Conservation (phyloP, 2,888 invertebrate genomes). For the Caenorhabditis drosophilae region DNA sequence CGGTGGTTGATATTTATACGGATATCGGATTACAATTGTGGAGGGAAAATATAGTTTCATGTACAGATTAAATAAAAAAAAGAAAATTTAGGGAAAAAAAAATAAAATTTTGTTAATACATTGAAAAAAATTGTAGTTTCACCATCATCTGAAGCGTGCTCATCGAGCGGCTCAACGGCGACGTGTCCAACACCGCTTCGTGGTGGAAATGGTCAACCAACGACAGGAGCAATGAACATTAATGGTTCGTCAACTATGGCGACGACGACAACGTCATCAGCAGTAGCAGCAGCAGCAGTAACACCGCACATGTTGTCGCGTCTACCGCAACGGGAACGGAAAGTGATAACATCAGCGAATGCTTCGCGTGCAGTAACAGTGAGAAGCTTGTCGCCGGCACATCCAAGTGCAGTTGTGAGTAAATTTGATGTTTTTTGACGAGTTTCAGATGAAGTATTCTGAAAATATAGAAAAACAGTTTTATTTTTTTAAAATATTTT, state of each 20-base stretch:
- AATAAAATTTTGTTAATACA: too few relatives aligned
- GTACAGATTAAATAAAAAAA: not conserved
- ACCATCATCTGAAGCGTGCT: constrained; percentile 42
- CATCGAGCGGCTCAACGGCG: constrained; percentile 32
- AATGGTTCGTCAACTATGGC: not conserved
- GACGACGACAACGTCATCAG: too few relatives aligned
- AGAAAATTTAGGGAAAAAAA: too few relatives aligned
- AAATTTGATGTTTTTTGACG: constrained; percentile 2
- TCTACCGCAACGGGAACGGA: constrained; percentile 12
- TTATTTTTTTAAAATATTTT: not conserved
- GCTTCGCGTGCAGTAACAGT: constrained; percentile 13
- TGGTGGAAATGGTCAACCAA: not conserved
- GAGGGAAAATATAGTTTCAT: too few relatives aligned
- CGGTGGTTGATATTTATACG: too few relatives aligned
- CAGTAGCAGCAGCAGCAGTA: too few relatives aligned
- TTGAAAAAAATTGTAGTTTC: constrained; percentile 50
- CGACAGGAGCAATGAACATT: not conserved
- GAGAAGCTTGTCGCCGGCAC: constrained; percentile 43
- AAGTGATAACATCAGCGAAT: constrained; percentile 10
- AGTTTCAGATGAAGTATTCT: not conserved
- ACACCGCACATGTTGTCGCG: too few relatives aligned
- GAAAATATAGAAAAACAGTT: constrained; percentile 1
- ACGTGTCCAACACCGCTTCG: constrained; percentile 6
- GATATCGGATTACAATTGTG: too few relatives aligned
- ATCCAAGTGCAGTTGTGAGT: constrained; percentile 44